phyloP scores from a whole-genome alignment of 2,113 vertebrate species.

The Neodon shergylaensis region DNA sequence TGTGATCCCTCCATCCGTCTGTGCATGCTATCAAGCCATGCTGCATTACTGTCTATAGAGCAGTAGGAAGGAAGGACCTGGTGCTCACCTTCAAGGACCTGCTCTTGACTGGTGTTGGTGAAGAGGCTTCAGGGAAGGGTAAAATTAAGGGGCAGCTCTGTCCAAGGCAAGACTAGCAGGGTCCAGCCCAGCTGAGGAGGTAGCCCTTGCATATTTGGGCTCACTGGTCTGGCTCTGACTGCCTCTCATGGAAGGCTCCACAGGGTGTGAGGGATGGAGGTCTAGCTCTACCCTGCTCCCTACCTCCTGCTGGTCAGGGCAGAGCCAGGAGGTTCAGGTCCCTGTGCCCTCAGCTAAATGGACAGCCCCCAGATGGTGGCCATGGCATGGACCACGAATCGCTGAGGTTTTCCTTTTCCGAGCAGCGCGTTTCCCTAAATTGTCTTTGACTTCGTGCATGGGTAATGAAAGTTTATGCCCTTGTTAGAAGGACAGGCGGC shows the following conservation, averaged over 20 bases:
- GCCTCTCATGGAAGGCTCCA: background rate
- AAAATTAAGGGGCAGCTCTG: background rate
- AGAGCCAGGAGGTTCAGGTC: constrained; percentile 15
- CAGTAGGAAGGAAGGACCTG: background rate
- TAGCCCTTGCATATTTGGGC: background rate
- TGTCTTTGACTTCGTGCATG: constrained; percentile 99
- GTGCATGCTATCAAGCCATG: background rate
- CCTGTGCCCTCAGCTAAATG: background rate
- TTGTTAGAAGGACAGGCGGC: constrained; percentile 99
- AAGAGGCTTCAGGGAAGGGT: background rate
- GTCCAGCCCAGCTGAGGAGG: background rate
- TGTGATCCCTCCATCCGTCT: background rate
- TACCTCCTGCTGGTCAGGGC: background rate
- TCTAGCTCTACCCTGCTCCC: background rate
- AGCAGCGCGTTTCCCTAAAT: constrained; percentile 98
- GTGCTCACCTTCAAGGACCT: background rate
- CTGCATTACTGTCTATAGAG: background rate
- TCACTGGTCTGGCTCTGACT: background rate
- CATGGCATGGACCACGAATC: constrained; percentile 47
- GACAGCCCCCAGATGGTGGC: constrained; percentile 59
- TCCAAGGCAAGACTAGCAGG: background rate
- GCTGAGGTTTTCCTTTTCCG: constrained; percentile 98
- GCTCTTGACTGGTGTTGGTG: rapidly evolving
- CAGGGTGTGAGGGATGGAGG: background rate
- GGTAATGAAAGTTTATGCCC: constrained; percentile 99